Conservation (phyloP, 92 coral and sea anemone genomes). For the Palythoa grandiflora region DNA sequence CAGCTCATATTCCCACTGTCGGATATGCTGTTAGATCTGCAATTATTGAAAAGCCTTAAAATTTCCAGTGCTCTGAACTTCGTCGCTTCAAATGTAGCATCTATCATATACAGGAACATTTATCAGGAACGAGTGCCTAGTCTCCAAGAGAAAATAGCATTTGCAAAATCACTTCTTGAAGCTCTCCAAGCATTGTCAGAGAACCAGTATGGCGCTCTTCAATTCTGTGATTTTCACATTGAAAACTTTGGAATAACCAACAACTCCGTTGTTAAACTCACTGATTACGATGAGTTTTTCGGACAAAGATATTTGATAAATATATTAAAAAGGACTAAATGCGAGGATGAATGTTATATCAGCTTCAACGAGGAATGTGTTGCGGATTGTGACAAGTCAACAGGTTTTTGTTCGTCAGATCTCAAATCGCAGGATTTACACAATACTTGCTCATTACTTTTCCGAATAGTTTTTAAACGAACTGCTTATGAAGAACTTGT, state of each 20-base stretch:
- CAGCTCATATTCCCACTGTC: conserved; percentile 22
- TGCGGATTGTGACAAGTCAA: conserved; percentile 56
- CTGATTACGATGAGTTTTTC: conserved; percentile 67
- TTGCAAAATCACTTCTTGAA: conserved; percentile 56
- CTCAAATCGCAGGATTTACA: conserved; percentile 58
- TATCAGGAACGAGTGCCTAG: conserved; percentile 59
- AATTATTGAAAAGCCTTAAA: neutral
- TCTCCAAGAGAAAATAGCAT: conserved; percentile 59
- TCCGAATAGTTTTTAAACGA: conserved; percentile 12
- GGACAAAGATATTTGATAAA: conserved; percentile 43
- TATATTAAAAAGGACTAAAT: conserved; percentile 45
- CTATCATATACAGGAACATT: conserved; percentile 41
- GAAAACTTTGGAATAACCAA: conserved; percentile 82
- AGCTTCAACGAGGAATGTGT: conserved; percentile 63
- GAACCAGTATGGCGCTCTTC: conserved; percentile 74
- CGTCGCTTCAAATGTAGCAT: conserved; percentile 19
- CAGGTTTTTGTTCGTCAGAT: conserved; percentile 60
- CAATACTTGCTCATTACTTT: conserved; percentile 54
- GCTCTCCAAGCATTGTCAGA: conserved; percentile 61
- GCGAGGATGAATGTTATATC: conserved; percentile 68
- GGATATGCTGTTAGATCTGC: neutral
- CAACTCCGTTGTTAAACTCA: conserved; percentile 62
- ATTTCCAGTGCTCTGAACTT: conserved; percentile 16
- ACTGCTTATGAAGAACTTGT: conserved; percentile 31
- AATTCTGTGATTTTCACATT: conserved; percentile 79